A percentile compares a stretch with the other conserved stretches of the same genome.
These are phyloP conservation scores for Protodeltote pygarga DNA, from an alignment of 2,888 invertebrate genomes.

Conservation along the genomic window DNA sequence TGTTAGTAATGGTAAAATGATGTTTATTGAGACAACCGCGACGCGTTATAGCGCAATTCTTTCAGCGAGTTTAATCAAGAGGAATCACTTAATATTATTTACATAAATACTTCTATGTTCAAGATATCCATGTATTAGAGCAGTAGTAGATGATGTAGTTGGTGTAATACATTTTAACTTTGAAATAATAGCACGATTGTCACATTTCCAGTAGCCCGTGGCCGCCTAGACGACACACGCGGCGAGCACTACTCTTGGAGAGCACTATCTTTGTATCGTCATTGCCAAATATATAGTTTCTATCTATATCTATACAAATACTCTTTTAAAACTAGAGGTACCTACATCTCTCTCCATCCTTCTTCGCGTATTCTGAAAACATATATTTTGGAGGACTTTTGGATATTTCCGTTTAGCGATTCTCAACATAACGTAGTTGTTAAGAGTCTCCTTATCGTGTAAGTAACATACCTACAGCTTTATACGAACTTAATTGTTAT, in stretches of 20 bases:
- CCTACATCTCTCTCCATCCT: constrained; percentile 59
- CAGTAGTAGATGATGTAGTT: constrained; percentile 59
- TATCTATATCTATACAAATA: constrained; percentile 48
- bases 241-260: constrained; percentile 35
- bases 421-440: constrained; percentile 67
- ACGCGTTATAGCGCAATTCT: constrained; percentile 32
- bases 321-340: constrained; percentile 48
- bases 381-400: constrained; percentile 81
- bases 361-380: constrained; percentile 68
- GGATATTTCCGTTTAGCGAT: constrained; percentile 78
- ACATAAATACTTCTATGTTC: constrained; percentile 50
- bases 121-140: constrained; percentile 56
- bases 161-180: constrained; percentile 53
- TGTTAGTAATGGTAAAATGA: constrained; percentile 35
- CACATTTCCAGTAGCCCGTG: constrained; percentile 40
- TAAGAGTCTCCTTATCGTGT: constrained; percentile 65
- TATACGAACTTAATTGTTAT: constrained; percentile 60
- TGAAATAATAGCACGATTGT: constrained; percentile 48
- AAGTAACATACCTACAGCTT: constrained; percentile 67
- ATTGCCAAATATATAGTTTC: constrained; percentile 66
- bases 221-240: constrained; percentile 18
- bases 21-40: constrained; percentile 33
- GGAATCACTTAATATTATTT: constrained; percentile 55
- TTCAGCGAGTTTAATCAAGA: constrained; percentile 46
- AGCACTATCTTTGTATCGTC: constrained; percentile 32